These are phyloP conservation scores for Meghimatium bilineatum DNA, from an alignment of 2,888 invertebrate species.

Conservation along the genomic window DNA sequence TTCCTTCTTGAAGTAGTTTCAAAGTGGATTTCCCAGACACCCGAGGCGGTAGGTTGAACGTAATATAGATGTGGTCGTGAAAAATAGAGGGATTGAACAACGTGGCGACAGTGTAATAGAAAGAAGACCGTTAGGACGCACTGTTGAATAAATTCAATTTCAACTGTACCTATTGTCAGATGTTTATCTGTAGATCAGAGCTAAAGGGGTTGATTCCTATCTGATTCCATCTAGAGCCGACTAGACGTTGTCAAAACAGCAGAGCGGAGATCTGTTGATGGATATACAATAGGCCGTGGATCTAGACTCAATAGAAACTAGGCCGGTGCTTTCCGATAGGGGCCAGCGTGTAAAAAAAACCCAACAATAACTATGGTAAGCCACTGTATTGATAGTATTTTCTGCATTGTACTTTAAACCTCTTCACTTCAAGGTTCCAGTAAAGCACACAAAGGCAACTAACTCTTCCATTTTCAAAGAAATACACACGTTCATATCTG, in stretches of 20 bases:
- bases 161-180: conserved; percentile 22
- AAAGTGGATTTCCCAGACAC: neutral
- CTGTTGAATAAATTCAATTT: conserved; percentile 36
- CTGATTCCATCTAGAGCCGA: neutral
- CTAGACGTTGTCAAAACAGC: conserved; percentile 35
- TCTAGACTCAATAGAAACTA: conserved; percentile 5
- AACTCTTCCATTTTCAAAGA: no score
- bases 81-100: neutral
- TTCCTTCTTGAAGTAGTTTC: neutral
- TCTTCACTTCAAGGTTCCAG: neutral
- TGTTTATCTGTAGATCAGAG: conserved; percentile 19
- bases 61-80: neutral
- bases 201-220: conserved; percentile 34
- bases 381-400: neutral
- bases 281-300: conserved; percentile 22
- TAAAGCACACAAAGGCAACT: neutral
- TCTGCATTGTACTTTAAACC: neutral
- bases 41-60: conserved; percentile 23
- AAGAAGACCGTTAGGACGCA: neutral
- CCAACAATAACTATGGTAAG: neutral
- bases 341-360: neutral
- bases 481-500: no score
- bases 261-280: conserved; percentile 1
- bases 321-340: conserved; percentile 5
- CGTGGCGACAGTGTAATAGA: neutral